Percentiles rank a stretch among this genome's conserved stretches.
These are phyloP conservation scores for Spodoptera frugiperda DNA, from an alignment of 1,140 invertebrate species.

Conservation along the genomic window DNA sequence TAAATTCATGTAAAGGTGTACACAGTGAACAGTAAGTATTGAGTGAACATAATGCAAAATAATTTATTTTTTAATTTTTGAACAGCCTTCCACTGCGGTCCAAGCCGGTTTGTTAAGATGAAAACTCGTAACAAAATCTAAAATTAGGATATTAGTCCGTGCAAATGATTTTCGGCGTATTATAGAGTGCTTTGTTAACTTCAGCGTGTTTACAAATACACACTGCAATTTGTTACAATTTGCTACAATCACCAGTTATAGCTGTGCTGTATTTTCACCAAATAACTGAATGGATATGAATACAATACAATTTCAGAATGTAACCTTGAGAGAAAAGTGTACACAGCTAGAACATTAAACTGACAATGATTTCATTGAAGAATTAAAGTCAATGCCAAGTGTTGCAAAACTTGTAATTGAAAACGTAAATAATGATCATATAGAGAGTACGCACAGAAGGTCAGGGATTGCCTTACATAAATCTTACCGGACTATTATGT, in stretches of 20 bases:
- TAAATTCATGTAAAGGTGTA: constrained; percentile 17
- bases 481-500: not conserved
- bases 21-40: constrained; percentile 32
- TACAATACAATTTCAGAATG: too few species aligned
- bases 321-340: too few species aligned
- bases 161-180: not conserved
- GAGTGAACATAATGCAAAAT: not conserved
- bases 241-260: too few species aligned
- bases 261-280: too few species aligned
- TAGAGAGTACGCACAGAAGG: constrained; percentile 13
- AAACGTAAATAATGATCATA: constrained; percentile 13
- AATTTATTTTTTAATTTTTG: constrained; percentile 4
- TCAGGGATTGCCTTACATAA: constrained; percentile 17
- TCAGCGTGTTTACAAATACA: constrained; percentile 25
- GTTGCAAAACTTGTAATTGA: constrained; percentile 24
- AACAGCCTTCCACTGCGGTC: not conserved
- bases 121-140: constrained; percentile 22
- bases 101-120: constrained; percentile 29
- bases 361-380: constrained; percentile 10
- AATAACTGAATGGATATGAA: too few species aligned
- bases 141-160: constrained; percentile 8
- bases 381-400: constrained; percentile 33
- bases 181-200: constrained; percentile 9
- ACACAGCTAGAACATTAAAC: too few species aligned
- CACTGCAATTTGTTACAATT: constrained; percentile 1